Evolutionary conservation across 2,113 vertebrate species (phyloP).

Genomic region (Paraplagusia blochii): DNA sequence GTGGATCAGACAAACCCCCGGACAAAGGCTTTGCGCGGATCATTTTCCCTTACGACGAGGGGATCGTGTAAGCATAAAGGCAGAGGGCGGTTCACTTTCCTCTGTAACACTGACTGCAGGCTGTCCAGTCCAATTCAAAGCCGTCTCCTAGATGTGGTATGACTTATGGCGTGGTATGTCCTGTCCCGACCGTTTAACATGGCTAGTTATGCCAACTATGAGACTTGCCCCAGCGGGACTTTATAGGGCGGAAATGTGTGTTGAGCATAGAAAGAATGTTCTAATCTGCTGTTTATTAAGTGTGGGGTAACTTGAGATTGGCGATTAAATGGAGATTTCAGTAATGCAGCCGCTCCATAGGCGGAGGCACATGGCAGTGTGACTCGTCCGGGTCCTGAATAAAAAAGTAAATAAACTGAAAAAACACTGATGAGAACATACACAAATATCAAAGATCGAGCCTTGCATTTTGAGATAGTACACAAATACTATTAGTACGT

Average conservation of each 20-base stretch:
- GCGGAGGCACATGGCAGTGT: constrained; percentile 70
- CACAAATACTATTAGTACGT: constrained; percentile 57
- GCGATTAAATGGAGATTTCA: constrained; percentile 96
- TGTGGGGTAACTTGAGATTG: constrained; percentile 88
- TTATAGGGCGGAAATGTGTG: constrained; percentile 84
- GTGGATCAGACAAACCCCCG: constrained; percentile 45
- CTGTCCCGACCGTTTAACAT: constrained; percentile 80
- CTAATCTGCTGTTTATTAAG: constrained; percentile 96
- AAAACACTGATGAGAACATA: constrained; percentile 68
- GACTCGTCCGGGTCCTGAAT: constrained; percentile 70
- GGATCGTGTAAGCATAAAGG: constrained; percentile 54
- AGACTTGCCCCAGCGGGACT: constrained; percentile 75
- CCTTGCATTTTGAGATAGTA: constrained; percentile 54
- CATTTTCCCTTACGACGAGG: constrained; percentile 67
- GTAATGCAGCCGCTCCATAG: constrained; percentile 70
- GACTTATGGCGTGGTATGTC: constrained; percentile 74
- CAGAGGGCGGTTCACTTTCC: constrained; percentile 29
- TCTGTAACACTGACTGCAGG: constrained; percentile 44
- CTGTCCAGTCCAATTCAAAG: constrained; percentile 45
- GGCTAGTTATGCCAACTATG: constrained; percentile 78
- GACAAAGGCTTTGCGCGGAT: constrained; percentile 71
- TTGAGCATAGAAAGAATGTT: constrained; percentile 85
- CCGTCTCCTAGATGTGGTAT: constrained; percentile 68
- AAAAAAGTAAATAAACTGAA: too few species aligned
- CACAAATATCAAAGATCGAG: constrained; percentile 62